Evolutionary conservation across 2,113 vertebrate species (phyloP), one percentile per base, ranked within the genome.

Genomic region (Himantopus leucocephalus): DNA sequence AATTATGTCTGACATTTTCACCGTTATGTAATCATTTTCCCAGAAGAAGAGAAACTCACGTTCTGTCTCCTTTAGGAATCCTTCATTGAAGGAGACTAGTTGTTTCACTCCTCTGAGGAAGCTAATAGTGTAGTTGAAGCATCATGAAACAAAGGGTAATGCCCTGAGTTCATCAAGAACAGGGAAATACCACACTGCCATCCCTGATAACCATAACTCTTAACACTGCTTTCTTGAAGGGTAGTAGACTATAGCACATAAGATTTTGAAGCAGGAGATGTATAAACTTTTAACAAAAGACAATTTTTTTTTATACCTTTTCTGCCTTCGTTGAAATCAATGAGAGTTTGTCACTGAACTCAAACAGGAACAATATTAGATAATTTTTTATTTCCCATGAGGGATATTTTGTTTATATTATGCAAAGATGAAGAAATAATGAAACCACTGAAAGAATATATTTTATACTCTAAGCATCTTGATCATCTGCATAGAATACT

Each of bases 1-100:
- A 97, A 98, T 98, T 97, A 97, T 74, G 88, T 89, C 63, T 97
- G 97, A 93, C 79, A 95, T 64, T 41, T 94, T 85, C 52, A 90
- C 58, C 34, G 70, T 96, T 96, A 85, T 81, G 62, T 37, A 85
- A 64, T 91, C 79, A 89, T 37, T 91, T 92, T 94, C 66, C 77
- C 80, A 95, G 87, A 85, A 97, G 72, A 95, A 94, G 62, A 96
- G 72, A 90, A 76, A 86, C 24, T 85, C 70, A 55, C 64, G 85
- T 66, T 48, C 92, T 74, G 62, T 95, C 91, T 96, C 45, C 58
- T 96, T 80, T 96, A 95, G 91, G 59, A 97, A 80, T 34, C 63
- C 37, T 86, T 95, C 90, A 97, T 89, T 90, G 75, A 97, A 90
- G 84, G 63, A 96, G 75, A 88, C 35, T 77, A 34, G 55, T 70